Conservation (phyloP, 2,888 invertebrate species). For the Sarcophaga subvicina region DNA sequence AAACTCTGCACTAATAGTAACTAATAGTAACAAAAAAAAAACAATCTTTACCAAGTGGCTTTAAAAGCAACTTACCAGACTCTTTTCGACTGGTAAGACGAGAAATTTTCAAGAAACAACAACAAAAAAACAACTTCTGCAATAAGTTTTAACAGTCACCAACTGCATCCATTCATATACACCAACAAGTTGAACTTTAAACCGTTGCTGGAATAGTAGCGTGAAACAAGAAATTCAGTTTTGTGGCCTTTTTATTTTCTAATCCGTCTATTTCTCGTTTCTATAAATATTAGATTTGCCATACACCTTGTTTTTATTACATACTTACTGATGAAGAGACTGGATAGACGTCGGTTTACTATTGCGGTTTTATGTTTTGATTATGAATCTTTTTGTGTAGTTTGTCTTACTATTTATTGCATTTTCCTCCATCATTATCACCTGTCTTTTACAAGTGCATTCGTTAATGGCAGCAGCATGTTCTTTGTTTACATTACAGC, state of each 20-base stretch:
- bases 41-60: background rate
- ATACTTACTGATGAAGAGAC: slow-evolving; percentile 35
- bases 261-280: background rate
- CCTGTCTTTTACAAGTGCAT: slow-evolving; percentile 13
- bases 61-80: background rate
- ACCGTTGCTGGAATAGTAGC: background rate
- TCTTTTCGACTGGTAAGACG: slow-evolving; percentile 11
- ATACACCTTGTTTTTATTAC: slow-evolving; percentile 17
- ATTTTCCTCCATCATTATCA: slow-evolving; percentile 1
- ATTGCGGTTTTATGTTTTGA: slow-evolving; percentile 54
- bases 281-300: background rate
- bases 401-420: slow-evolving; percentile 5
- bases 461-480: slow-evolving; percentile 2
- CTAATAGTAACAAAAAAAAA: background rate
- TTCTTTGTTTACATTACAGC: slow-evolving; percentile 8
- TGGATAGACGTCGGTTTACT: background rate
- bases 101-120: background rate
- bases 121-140: background rate
- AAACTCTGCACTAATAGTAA: slow-evolving; percentile 7
- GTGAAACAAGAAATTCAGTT: slow-evolving; percentile 1
- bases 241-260: slow-evolving; percentile 7
- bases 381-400: slow-evolving; percentile 22
- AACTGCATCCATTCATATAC: slow-evolving; percentile 29
- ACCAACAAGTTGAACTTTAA: background rate
- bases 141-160: background rate